A percentile compares a stretch with the other conserved stretches of the same genome.
phyloP scores from a whole-genome alignment of 2,888 invertebrate species.

The Troilus luridus region DNA sequence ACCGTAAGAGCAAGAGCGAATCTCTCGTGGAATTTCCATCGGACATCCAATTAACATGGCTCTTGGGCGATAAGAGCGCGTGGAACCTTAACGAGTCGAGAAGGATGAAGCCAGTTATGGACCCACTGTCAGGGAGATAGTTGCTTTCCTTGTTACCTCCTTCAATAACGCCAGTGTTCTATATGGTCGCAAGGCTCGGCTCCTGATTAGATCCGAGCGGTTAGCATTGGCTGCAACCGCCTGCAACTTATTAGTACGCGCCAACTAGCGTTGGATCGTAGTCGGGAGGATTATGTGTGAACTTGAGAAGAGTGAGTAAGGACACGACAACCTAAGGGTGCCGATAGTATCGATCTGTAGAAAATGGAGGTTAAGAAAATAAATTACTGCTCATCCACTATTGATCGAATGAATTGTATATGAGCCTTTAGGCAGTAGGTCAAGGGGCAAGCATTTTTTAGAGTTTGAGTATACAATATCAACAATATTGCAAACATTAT shows the following conservation, averaged over 20 bases:
- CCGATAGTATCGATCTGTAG: neutral
- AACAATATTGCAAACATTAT: too few relatives aligned
- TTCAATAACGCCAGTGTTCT: conserved; percentile 17
- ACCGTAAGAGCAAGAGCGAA: neutral
- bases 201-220: neutral
- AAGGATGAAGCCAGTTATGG: conserved; percentile 16
- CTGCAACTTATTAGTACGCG: neutral
- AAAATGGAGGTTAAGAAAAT: neutral
- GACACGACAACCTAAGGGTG: neutral
- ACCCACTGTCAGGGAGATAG: neutral
- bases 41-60: neutral
- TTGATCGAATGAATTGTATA: conserved; percentile 6
- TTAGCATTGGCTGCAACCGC: conserved; percentile 30
- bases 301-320: neutral
- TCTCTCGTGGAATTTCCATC: neutral
- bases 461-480: too few relatives aligned
- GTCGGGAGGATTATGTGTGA: neutral
- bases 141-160: conserved; percentile 35
- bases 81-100: neutral
- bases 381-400: neutral
- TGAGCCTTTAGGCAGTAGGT: neutral
- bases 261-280: neutral
- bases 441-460: neutral
- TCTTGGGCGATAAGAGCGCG: neutral
- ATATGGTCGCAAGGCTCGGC: conserved; percentile 16